Evolutionary conservation across 2,797 vertebrate genomes (phyloP).

Genomic region (Thunnus albacares): DNA sequence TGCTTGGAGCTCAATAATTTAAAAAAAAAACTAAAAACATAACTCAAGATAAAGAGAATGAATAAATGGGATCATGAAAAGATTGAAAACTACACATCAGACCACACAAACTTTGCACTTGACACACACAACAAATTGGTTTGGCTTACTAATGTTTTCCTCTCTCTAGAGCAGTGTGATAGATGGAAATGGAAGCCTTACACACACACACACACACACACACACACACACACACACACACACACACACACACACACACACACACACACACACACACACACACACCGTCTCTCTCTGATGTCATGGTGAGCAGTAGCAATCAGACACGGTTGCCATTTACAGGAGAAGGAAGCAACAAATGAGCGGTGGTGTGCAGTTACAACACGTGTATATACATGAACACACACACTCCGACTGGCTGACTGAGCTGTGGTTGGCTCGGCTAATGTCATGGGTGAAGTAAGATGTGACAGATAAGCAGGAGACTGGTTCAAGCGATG

Average conservation of each 20-base stretch:
- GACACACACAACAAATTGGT: no score
- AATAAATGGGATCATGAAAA: background rate
- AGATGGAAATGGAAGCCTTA: background rate
- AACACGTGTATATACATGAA: no score
- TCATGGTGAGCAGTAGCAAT: background rate
- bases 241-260: background rate
- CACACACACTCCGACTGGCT: background rate
- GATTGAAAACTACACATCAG: background rate
- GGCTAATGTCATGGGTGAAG: background rate
- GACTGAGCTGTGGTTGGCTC: background rate
- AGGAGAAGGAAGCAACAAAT: constrained; percentile 11
- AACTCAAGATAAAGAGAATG: background rate
- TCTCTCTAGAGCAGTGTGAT: background rate
- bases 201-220: background rate
- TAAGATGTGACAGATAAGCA: background rate
- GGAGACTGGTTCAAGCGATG: background rate
- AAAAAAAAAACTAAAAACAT: background rate
- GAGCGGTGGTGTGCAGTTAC: background rate
- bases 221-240: background rate
- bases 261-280: background rate
- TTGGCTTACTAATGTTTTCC: background rate
- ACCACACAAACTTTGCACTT: no score
- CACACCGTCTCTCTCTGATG: no score
- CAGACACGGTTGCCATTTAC: background rate
- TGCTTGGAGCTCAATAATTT: background rate